These are phyloP conservation scores for Drosophila sp. DNA, from an alignment of 1,140 invertebrate genomes.

Conservation along the genomic window DNA sequence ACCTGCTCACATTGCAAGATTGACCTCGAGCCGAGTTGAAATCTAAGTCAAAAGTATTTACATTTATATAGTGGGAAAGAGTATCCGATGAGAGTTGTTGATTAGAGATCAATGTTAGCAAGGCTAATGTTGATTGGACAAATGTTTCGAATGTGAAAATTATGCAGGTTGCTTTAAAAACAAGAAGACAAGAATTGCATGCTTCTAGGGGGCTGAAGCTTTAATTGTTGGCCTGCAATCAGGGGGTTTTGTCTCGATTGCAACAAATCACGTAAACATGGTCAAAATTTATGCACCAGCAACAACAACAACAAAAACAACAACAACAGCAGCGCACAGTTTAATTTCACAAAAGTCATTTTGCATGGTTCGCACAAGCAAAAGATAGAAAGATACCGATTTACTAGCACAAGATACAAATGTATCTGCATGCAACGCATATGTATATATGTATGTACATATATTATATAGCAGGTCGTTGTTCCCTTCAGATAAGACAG, in stretches of 20 bases:
- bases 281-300: conserved; percentile 21
- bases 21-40: too few species aligned
- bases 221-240: conserved; percentile 18
- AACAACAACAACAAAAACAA: conserved; percentile 7
- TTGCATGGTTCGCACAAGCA: conserved; percentile 19
- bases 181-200: background rate
- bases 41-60: too few species aligned
- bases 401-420: conserved; percentile 28
- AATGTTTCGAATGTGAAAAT: too few species aligned
- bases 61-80: too few species aligned
- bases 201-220: background rate
- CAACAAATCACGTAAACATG: conserved; percentile 18
- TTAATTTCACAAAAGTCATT: conserved; percentile 53
- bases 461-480: conserved; percentile 8
- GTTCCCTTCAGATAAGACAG: conserved; percentile 9
- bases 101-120: too few species aligned
- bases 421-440: conserved; percentile 34
- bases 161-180: background rate
- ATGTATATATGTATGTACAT: conserved; percentile 31
- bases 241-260: conserved; percentile 9
- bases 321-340: conserved; percentile 19
- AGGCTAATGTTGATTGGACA: too few species aligned
- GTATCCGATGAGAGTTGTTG: too few species aligned
- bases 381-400: conserved; percentile 50
- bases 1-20: too few species aligned